Evolutionary conservation across 2,113 vertebrate species (phyloP), one percentile per base, ranked within the genome.

Genomic region (Motacilla tschutschensis): DNA sequence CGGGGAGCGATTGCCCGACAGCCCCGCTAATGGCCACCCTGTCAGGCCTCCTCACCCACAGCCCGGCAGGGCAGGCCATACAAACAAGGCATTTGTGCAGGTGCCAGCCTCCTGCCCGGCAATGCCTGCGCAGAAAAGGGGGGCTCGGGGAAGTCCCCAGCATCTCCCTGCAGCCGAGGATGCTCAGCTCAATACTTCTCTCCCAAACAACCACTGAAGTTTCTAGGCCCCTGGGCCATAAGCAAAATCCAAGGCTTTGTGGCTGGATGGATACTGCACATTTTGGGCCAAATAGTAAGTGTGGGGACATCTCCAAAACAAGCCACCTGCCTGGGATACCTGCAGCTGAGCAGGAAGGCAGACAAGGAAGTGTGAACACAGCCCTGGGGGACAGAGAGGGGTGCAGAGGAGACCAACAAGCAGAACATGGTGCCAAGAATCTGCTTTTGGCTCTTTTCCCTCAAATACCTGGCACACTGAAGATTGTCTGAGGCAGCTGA

Each of bases 1-100:
- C 78, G 5, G 85, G 85, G 26, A 87, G 87, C 29, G 2, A 95
- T 65, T 90, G 89, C 81, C 81, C 33, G 10, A 81, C 87, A 93
- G 64, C 31, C 74, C 92, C 2, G 1, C 83, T 93, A 94, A 91
- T 26, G 80, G 75, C 90, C 83, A 59, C 72, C 47, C 38, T 16
- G 2, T 58, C 79, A 80, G 83, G 50, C 35, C 87, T 80, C 64
- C 59, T 94, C 73, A 66, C 44, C 5, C 3, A 35, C 33, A 16
- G 17, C 53, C 47, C 2, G 0, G 17, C 58, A 64, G 66, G 86
- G 41, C 63, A 89, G 83, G 28, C 40, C 57, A 55, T 0, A 1
- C 7, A 53, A 77, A 86, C 5, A 2, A 71, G 36, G 8, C 29
- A 17, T 25, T 2, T 29, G 5, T 33, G 40, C 19, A 71, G 22